Base-by-base conservation (phyloP, 2,113 vertebrate genomes). In the Accipiter cooperii region DNA sequence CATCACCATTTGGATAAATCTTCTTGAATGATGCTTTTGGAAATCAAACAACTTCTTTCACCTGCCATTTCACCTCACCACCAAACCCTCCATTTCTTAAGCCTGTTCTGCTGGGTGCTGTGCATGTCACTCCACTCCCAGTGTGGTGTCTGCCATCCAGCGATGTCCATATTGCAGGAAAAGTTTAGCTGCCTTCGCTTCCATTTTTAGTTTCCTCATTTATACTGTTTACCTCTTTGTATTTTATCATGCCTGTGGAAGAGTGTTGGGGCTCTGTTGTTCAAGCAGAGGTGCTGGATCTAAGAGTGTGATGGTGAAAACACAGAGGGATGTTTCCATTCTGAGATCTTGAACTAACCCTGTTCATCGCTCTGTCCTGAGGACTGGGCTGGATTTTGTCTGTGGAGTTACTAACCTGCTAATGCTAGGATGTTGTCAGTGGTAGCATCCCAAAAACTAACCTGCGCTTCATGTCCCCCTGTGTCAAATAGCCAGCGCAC, bases 161-260 rank as follows among this genome's bases (percentile, higher is more conserved):
- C 0, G 0, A 25, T 82, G 24, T 16, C 31, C 9, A 7, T 15
- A 40, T 9, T 29, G 17, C 17, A 70, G 31, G 42, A 29, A 75
- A 70, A 16, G 13, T 76, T 64, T 42, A 46, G 6, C 19, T 88
- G 46, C 25, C 33, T 89, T 42, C 18, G 19, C 33, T 82, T 75
- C 42, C 2, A 0, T 33, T 57, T 71, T 76, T 46, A 74, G 34
- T 82, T 68, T 63, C 6, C 7, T 46, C 15, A 8, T 87, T 81
- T 74, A 52, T 22, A 28, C 2, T 25, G 8, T 54, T 86, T 36
- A 34, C 18, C 12, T 81, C 49, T 80, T 71, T 44, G 36, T 26
- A 57, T 78, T 87, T 65, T 63, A 15, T 40, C 6, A 4, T 0
- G 0, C 54, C 8, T 76, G 8, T 66, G 52, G 42, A 75, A 58